Base-by-base conservation (phyloP, 2,113 vertebrate species). In the Melozone crissalis region DNA sequence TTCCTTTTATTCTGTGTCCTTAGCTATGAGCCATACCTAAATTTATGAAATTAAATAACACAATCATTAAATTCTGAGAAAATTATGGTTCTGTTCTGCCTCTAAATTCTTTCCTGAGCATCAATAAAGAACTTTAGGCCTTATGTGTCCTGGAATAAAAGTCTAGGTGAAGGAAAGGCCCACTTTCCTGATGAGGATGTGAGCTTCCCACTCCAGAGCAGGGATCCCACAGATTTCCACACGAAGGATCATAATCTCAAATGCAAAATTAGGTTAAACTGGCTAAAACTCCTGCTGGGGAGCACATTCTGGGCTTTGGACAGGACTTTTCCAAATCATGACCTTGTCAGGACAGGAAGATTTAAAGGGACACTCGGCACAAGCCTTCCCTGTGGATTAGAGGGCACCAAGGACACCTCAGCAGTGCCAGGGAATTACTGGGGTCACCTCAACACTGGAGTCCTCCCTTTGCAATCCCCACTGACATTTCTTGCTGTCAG, bases 341-440 rank as follows among this genome's bases (percentile, higher is more conserved):
- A 31, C 21, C 17, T 26, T 37, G 49, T 4, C 8, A 8, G 2
- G 7, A 21, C 4, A 51, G 41, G 65, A 31, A 27, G 35, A 55
- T 69, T 31, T n/a, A 15, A 30, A 37, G 55, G 47, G 31, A 41
- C 2, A 18, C 21, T 63, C 5, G 30, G 55, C 47, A 15, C 0
- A 1, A 39, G 43, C 19, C 17, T 19, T n/a, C 57, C 74, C 66
- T 8, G 27, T 0, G 15, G 62, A 20, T 8, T 0, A 0, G 7
- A 0, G 47, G 65, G 3, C 39, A 30, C 26, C 2, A 1, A 24
- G 59, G 71, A 6, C 27, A 51, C 73, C 41, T 39, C 31, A 83
- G 72, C 35, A n/a, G 16, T 3, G 15, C 26, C 72, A 84, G 68
- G 20, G 3, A 37, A 10, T 67, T 39, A 2, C 13, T 11, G 41